Evolutionary conservation across 2,797 vertebrate genomes (phyloP).

Genomic region (Betta splendens): DNA sequence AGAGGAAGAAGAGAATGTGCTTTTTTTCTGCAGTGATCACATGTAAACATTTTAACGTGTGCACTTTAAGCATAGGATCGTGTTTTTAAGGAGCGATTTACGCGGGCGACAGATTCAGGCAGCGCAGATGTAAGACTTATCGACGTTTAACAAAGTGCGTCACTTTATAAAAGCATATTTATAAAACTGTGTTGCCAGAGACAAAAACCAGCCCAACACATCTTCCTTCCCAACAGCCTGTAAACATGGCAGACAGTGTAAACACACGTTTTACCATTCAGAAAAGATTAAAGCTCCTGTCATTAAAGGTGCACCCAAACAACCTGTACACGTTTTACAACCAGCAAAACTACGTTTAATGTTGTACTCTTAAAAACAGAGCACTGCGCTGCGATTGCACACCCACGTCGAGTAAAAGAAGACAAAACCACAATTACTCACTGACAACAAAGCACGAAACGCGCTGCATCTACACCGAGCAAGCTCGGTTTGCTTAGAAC

Average conservation of each 20-base stretch:
- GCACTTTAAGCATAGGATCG: slow-evolving; percentile 65
- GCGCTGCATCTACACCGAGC: slow-evolving; percentile 27
- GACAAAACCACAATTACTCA: slow-evolving; percentile 42
- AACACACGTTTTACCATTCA: slow-evolving; percentile 66
- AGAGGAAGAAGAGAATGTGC: slow-evolving; percentile 71
- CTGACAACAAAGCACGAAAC: slow-evolving; percentile 34
- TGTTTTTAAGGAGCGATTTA: slow-evolving; percentile 51
- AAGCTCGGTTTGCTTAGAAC: slow-evolving; percentile 23
- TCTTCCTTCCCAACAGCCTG: slow-evolving; percentile 62
- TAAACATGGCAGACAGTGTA: slow-evolving; percentile 80
- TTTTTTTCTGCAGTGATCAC: slow-evolving; percentile 76
- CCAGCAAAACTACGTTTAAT: slow-evolving; percentile 44
- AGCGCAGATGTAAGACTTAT: slow-evolving; percentile 80
- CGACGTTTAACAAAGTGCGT: slow-evolving; percentile 77
- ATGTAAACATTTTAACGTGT: slow-evolving; percentile 82
- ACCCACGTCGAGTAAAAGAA: slow-evolving; percentile 52
- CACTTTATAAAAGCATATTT: slow-evolving; percentile 76
- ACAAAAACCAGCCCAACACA: slow-evolving; percentile 62
- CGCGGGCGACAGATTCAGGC: slow-evolving; percentile 64
- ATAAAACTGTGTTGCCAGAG: slow-evolving; percentile 75
- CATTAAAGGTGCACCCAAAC: slow-evolving; percentile 52
- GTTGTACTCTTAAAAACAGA: slow-evolving; percentile 73
- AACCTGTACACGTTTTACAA: slow-evolving; percentile 60
- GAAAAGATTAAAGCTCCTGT: slow-evolving; percentile 55
- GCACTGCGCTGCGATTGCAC: slow-evolving; percentile 55